Conservation (phyloP, 2,113 vertebrate species). For the Percopsis transmontana region DNA sequence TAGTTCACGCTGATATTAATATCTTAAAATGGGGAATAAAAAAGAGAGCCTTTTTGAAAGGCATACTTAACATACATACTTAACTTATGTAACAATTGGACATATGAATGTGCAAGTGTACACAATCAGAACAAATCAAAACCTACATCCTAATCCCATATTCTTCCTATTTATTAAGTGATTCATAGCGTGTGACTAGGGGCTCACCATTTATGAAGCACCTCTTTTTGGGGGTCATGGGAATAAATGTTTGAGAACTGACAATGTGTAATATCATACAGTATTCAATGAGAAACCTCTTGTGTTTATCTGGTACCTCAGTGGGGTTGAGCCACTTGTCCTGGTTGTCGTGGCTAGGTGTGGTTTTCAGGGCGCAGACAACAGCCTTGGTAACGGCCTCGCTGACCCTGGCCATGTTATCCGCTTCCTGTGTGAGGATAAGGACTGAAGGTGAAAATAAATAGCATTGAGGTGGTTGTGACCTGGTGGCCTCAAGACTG, state of each 20-base stretch:
- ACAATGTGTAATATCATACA: too few species aligned
- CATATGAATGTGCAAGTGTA: neutral
- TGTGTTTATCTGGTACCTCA: slow-evolving; percentile 76
- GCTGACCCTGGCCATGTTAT: slow-evolving; percentile 85
- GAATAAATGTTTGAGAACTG: too few species aligned
- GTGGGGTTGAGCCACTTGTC: slow-evolving; percentile 93
- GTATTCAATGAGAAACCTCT: neutral
- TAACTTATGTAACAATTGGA: too few species aligned
- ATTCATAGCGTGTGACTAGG: too few species aligned
- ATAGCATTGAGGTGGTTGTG: slow-evolving; percentile 6
- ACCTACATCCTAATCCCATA: neutral
- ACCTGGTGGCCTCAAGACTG: slow-evolving; percentile 27
- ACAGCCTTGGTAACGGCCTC: slow-evolving; percentile 89
- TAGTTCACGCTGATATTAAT: neutral
- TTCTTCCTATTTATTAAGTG: too few species aligned
- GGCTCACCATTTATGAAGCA: too few species aligned
- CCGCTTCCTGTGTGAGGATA: slow-evolving; percentile 80
- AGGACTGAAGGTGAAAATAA: slow-evolving; percentile 4
- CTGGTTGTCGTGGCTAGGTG: slow-evolving; percentile 68
- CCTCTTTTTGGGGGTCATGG: too few species aligned
- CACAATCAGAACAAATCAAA: neutral
- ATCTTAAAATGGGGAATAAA: neutral
- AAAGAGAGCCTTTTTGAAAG: neutral
- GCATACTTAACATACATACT: too few species aligned
- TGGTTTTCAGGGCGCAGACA: slow-evolving; percentile 86